phyloP scores from a whole-genome alignment of 2,113 vertebrate genomes.

The Caranx melampygus region DNA sequence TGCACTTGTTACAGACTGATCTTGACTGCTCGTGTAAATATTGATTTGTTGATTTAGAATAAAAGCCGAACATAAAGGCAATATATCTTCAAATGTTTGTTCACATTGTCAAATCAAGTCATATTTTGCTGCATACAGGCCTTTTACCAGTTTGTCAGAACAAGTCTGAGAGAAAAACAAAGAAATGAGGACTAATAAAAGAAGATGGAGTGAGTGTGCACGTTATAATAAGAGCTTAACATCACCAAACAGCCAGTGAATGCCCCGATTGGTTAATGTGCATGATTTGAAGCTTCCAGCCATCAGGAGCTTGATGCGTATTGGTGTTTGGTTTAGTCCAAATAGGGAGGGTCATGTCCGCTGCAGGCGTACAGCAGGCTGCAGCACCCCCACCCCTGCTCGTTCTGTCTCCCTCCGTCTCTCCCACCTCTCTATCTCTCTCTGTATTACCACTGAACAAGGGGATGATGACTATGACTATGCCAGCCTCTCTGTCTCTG shows the following conservation, averaged over 20 bases:
- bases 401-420: background rate
- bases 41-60: conserved; percentile 4
- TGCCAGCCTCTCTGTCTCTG: background rate
- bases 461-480: conserved; percentile 8
- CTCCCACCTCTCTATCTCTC: background rate
- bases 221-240: background rate
- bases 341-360: conserved; percentile 48
- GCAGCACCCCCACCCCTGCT: conserved; percentile 15
- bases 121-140: background rate
- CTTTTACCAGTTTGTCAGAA: conserved; percentile 12
- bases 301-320: conserved; percentile 28
- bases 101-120: background rate
- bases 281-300: conserved; percentile 37
- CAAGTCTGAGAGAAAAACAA: background rate
- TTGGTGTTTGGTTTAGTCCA: conserved; percentile 54
- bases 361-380: conserved; percentile 45
- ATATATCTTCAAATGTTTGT: background rate
- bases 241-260: conserved; percentile 6
- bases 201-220: background rate
- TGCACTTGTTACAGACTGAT: background rate
- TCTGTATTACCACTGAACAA: background rate
- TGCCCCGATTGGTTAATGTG: conserved; percentile 37
- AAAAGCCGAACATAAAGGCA: background rate
- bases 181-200: conserved; percentile 7
- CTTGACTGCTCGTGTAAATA: background rate